Evolutionary conservation across 2,113 vertebrate species (phyloP).

Genomic region (Elephantulus edwardii): DNA sequence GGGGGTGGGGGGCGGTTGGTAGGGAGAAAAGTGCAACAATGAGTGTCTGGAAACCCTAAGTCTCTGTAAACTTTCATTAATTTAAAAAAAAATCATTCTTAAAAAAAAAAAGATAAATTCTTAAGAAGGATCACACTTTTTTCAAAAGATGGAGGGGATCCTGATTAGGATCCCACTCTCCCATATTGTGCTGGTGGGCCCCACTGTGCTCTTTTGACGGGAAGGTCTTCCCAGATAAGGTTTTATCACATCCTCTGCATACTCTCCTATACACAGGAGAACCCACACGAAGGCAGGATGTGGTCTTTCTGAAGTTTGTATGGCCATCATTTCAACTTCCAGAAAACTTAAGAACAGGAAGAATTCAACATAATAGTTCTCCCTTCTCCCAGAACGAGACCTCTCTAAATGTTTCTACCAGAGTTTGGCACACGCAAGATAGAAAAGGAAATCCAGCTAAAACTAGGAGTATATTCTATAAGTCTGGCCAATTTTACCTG

Average conservation of each 20-base stretch:
- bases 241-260: constrained; percentile 55
- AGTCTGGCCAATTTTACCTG: neutral
- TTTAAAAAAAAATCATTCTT: too few relatives aligned
- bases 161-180: neutral
- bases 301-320: constrained; percentile 26
- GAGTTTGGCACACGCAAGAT: neutral
- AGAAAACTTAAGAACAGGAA: neutral
- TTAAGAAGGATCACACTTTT: neutral
- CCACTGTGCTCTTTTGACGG: neutral
- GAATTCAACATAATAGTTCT: neutral
- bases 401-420: neutral
- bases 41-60: too few relatives aligned
- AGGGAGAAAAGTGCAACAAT: too few relatives aligned
- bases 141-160: neutral
- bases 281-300: neutral
- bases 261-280: constrained; percentile 5
- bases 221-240: constrained; percentile 61
- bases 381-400: too few relatives aligned
- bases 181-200: neutral
- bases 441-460: neutral
- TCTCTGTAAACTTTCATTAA: too few relatives aligned
- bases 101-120: too few relatives aligned
- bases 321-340: constrained; percentile 8
- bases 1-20: too few relatives aligned
- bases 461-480: neutral